Conservation (phyloP, 2,888 invertebrate genomes). For the Melieria crassipennis region DNA sequence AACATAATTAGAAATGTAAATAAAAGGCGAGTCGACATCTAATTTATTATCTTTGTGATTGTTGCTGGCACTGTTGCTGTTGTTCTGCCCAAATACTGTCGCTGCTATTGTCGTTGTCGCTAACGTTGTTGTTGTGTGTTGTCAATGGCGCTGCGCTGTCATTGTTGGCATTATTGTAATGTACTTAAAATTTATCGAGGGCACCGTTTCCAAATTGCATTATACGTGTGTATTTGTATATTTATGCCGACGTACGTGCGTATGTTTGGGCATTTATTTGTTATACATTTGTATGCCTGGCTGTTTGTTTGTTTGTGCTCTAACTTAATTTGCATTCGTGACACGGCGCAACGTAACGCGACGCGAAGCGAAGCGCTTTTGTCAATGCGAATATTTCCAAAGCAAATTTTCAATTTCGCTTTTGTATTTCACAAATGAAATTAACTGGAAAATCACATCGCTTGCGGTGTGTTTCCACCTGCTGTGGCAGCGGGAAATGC, state of each 20-base stretch:
- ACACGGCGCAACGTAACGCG: too few relatives aligned
- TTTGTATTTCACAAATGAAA: conserved; percentile 17
- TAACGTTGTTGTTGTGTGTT: too few relatives aligned
- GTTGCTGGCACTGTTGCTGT: conserved; percentile 10
- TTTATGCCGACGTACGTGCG: background rate
- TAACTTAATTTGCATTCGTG: background rate
- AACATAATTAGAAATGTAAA: conserved; percentile 29
- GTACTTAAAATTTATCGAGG: conserved; percentile 21
- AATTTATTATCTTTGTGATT: conserved; percentile 60
- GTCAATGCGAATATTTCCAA: conserved; percentile 11
- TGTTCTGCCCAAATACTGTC: conserved; percentile 3
- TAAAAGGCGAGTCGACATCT: conserved; percentile 46
- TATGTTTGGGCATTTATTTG: background rate
- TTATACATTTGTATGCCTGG: too few relatives aligned
- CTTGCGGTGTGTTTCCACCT: conserved; percentile 7
- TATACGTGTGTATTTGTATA: background rate
- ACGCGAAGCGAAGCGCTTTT: background rate
- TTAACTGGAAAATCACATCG: conserved; percentile 25
- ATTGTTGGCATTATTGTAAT: background rate
- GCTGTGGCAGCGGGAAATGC: background rate
- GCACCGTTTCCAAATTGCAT: conserved; percentile 9
- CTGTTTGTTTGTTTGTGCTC: background rate
- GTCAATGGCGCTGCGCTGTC: too few relatives aligned
- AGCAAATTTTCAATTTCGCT: conserved; percentile 14
- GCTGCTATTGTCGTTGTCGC: background rate